Evolutionary conservation across 2,797 vertebrate genomes (phyloP), one percentile per base, ranked within the genome.

Genomic region (Tokudaia muenninki): DNA sequence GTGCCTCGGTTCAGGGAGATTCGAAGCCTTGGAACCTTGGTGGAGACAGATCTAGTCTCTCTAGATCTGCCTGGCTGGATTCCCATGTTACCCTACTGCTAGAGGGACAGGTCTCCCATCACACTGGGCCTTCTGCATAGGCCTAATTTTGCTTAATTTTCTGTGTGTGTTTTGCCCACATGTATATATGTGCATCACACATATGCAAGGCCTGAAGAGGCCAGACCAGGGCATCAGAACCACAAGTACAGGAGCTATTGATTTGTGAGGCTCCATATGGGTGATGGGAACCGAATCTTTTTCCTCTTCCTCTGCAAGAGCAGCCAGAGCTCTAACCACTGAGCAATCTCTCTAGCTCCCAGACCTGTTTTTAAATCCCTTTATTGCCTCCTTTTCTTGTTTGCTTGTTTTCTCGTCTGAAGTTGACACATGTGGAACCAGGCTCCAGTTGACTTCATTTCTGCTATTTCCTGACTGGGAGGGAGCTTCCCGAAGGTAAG

Each of bases 391-490:
- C 8, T 26, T 1, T 59, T 63, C n/a, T 81, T 59, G 13, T 17
- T 55, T 92, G 63, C 2, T 22, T 87, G 13, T n/a, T 90, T 86
- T 67, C 81, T 86, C 13, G 79, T 80, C n/a, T 19, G 90, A 95
- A 83, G 6, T 34, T 78, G 11, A 63, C 22, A 17, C 31, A 75
- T 57, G 9, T 57, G 9, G 80, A 92, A 67, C 34, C 41, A 82
- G 72, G 26, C 4, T 61, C 87, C 91, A 61, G 57, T 37, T 74
- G 61, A 67, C 65, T 55, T 94, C 37, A 79, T 96, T 94, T 87
- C 41, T 90, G 34, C 83, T 37, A 0, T 97, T 87, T 84, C 29
- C 77, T 93, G 80, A 37, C 63, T 92, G 55, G 11, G 44, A 65
- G 7, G 17, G 44, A 87, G 6, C 50, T 93, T 34, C 57, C 74